Evolutionary conservation across 2,888 invertebrate species (phyloP), one percentile per base, ranked within the genome.

Genomic region (Seira ritae): DNA sequence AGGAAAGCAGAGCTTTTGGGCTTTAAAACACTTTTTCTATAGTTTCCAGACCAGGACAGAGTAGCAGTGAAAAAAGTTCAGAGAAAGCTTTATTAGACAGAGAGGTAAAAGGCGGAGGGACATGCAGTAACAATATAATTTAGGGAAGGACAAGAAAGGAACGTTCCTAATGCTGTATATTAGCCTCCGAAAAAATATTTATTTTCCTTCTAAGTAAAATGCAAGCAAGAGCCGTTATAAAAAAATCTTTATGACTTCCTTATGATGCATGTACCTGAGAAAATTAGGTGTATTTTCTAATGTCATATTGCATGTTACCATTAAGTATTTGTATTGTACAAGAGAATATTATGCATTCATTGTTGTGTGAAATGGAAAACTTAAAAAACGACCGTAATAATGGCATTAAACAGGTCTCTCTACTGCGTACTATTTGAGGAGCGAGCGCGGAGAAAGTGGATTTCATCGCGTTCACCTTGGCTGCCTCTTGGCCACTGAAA

Each of bases 51-150:
- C 62, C 2, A 12, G 3, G 55, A 15, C 31, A 31, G 8, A 55
- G n/a, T n/a, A 62, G 62, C 62, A 20, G 62, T 62, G 62, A 20
- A n/a, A n/a, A 62, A 62, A 8, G 62, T 62, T 62, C 62, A 20
- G 62, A 60, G 60, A 62, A 62, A 62, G 62, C 62, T 62, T 62
- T 20, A 62, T 62, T 62, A 8, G 62, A 62, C 62, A 62, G 22
- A 62, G 31, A 31, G 31, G 62, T 62, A 62, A 55, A 55, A 62
- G 62, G 62, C 62, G 62, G 62, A 62, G 62, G 62, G 62, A 62
- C 62, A 62, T 62, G 62, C 62, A 62, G 62, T n/a, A 62, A 62
- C 62, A 62, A 62, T 62, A 62, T 62, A 62, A 62, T 62, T 62
- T 62, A 62, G 62, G 62, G 62, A 62, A 62, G 62, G 62, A 62